Evolutionary conservation across 1,140 invertebrate species (phyloP).

Genomic region (Lamellibrachia luymesi): DNA sequence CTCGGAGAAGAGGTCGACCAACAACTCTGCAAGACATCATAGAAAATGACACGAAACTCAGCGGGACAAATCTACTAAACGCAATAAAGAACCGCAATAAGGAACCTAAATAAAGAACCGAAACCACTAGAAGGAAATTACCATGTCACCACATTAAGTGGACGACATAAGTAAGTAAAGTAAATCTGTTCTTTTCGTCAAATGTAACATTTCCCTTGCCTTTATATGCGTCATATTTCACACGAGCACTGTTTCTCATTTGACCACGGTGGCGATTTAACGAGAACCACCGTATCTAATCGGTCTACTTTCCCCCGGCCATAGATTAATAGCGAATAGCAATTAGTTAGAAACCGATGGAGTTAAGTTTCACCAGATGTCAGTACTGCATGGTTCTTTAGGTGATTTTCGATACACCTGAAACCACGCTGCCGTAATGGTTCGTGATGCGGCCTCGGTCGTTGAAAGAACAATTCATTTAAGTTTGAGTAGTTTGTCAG

Average conservation of each 20-base stretch:
- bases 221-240: not conserved
- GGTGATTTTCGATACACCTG: not conserved
- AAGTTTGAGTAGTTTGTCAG: too few species aligned
- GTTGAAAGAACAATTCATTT: too few species aligned
- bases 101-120: too few species aligned
- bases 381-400: not conserved
- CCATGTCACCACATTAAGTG: too few species aligned
- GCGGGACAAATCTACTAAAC: too few species aligned
- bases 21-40: too few species aligned
- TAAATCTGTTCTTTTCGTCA: not conserved
- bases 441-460: not conserved
- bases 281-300: not conserved
- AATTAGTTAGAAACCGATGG: slow-evolving; percentile 5
- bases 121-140: too few species aligned
- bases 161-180: too few species aligned
- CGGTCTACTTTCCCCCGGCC: not conserved
- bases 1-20: too few species aligned
- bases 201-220: not conserved
- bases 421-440: not conserved
- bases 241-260: not conserved
- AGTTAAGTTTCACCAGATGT: not conserved
- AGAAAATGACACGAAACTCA: too few species aligned
- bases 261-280: not conserved
- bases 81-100: too few species aligned
- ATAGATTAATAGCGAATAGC: not conserved